Percentiles rank a stretch among this genome's conserved stretches.
Conservation (phyloP, 1,140 invertebrate species). For the Psix sp. region DNA sequence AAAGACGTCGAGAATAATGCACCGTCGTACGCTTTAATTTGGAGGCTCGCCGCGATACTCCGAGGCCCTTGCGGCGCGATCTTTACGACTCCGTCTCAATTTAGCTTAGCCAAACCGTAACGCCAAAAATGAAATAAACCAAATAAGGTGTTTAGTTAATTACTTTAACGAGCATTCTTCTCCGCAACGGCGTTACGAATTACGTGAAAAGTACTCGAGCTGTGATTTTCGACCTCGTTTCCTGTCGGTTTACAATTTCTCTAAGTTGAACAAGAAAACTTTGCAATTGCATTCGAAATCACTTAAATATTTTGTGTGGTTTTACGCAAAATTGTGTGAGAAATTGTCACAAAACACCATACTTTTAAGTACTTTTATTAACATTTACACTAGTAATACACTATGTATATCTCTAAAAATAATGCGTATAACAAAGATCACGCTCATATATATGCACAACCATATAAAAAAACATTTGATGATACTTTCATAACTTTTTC, state of each 20-base stretch:
- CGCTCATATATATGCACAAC: no score
- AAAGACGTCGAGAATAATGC: slow-evolving; percentile 55
- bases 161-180: slow-evolving; percentile 58
- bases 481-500: no score
- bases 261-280: no score
- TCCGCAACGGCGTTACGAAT: slow-evolving; percentile 35
- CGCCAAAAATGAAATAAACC: slow-evolving; percentile 49
- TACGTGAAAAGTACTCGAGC: slow-evolving; percentile 38
- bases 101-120: slow-evolving; percentile 50
- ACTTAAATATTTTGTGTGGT: no score
- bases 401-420: no score
- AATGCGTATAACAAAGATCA: no score
- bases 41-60: slow-evolving; percentile 47
- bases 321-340: no score
- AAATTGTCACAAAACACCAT: no score
- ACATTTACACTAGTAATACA: no score
- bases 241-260: slow-evolving; percentile 6
- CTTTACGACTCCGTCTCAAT: slow-evolving; percentile 61
- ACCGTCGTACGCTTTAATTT: slow-evolving; percentile 60
- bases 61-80: slow-evolving; percentile 52
- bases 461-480: no score
- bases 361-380: no score
- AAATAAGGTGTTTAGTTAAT: slow-evolving; percentile 60
- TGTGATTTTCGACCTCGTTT: slow-evolving; percentile 17
- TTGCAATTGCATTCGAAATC: no score